phyloP scores from a whole-genome alignment of 2,797 vertebrate genomes.

The Hemitrygon akajei region DNA sequence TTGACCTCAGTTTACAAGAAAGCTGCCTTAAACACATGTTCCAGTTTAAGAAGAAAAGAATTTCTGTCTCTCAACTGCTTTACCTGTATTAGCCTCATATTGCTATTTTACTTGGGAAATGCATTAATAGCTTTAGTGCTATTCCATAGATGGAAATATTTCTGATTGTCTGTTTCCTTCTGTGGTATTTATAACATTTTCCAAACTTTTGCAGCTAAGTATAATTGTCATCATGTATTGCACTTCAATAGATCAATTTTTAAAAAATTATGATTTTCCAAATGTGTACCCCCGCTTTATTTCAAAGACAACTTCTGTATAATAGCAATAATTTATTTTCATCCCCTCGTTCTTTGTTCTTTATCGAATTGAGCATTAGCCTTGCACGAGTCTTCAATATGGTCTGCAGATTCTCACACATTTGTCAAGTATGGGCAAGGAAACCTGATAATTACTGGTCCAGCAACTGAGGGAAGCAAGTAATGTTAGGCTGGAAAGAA shows the following conservation, averaged over 20 bases:
- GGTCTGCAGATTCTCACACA: too few relatives aligned
- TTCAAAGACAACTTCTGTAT: neutral
- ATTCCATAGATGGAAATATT: neutral
- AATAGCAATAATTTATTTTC: neutral
- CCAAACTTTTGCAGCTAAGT: neutral
- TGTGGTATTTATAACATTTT: neutral
- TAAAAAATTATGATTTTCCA: neutral
- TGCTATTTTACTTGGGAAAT: neutral
- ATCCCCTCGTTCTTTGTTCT: neutral
- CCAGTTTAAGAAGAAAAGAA: neutral
- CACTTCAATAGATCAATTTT: neutral
- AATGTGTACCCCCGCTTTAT: neutral
- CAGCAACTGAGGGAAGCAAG: too few relatives aligned
- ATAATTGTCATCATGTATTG: neutral
- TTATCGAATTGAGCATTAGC: too few relatives aligned
- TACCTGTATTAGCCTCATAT: neutral
- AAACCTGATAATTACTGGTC: too few relatives aligned
- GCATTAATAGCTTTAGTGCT: neutral
- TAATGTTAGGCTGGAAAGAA: too few relatives aligned
- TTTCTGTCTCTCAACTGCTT: neutral
- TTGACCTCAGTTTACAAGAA: constrained; percentile 45
- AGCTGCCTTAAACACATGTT: neutral
- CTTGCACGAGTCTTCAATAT: too few relatives aligned
- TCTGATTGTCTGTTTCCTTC: neutral
- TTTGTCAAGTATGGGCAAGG: too few relatives aligned